Base-by-base conservation (phyloP, 2,797 vertebrate species). In the Sternotherus odoratus region DNA sequence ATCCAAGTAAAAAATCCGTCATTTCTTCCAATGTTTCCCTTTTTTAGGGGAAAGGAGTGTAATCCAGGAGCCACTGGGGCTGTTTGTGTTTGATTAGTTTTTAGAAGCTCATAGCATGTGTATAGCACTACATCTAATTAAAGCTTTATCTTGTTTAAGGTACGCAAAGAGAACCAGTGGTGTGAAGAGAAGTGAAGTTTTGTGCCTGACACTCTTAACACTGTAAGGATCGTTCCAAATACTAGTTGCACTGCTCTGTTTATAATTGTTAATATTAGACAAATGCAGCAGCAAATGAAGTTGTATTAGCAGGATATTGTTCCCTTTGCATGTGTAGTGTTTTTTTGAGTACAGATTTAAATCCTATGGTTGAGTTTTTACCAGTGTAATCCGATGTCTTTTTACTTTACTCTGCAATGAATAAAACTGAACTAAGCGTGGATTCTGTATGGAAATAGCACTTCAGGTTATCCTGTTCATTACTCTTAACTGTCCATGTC, bases 111-210 rank as follows among this genome's bases (percentile, higher is more conserved):
- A 11, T 23, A 81, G 60, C 75, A 6, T 36, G 36, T 39, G n/a
- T 43, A 7, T 23, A 81, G 54, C 77, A 10, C 0, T 10, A 0
- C 13, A 15, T 43, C 89, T 21, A 60, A 50, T 13, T 26, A 1
- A 80, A 72, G 43, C 88, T 7, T 48, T 66, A 81, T 93, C 84
- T 77, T 77, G 51, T 96, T 98, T 12, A 89, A 99, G 99, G 99
- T 99, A 98, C 99, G 99, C 98, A 99, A 99, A 98, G 99, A 99
- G 98, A 99, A 99, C 98, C 99, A 99, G 98, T 99, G 99, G 99
- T 99, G 99, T 97, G 99, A 99, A 99, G 99, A 99, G 97, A 99
- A 99, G 98, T 99, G 98, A 98, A 97, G 94, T 21, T 83, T 92
- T 93, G 95, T 97, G 97, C 97, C 98, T 98, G 98, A 98, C 98